phyloP scores from a whole-genome alignment of 1,140 invertebrate species.

The Belonocnema kinseyi region DNA sequence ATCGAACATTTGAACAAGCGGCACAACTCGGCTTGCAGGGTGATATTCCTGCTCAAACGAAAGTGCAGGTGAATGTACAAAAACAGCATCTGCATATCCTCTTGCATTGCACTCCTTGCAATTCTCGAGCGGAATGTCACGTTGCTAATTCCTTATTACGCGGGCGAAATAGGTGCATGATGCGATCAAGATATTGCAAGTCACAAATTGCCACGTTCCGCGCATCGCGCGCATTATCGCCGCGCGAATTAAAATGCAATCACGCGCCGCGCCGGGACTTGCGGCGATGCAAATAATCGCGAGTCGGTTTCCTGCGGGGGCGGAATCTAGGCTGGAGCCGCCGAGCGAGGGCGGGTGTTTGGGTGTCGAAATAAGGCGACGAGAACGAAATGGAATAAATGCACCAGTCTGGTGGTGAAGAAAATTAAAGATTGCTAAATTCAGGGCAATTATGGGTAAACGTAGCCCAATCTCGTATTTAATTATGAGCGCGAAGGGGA shows the following conservation, averaged over 20 bases:
- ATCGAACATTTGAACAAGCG: neutral
- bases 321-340: slow-evolving; percentile 6
- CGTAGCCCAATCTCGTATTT: slow-evolving; percentile 68
- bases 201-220: slow-evolving; percentile 56
- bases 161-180: slow-evolving; percentile 49
- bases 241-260: slow-evolving; percentile 61
- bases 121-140: slow-evolving; percentile 50
- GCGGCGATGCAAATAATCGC: slow-evolving; percentile 50
- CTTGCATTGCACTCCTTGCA: neutral
- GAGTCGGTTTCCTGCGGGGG: slow-evolving; percentile 42
- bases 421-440: slow-evolving; percentile 72
- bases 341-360: neutral
- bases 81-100: slow-evolving; percentile 20
- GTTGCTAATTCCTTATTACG: slow-evolving; percentile 57
- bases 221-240: slow-evolving; percentile 58
- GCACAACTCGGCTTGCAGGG: neutral
- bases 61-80: slow-evolving; percentile 20
- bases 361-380: slow-evolving; percentile 42
- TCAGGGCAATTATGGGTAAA: slow-evolving; percentile 61
- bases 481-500: slow-evolving; percentile 60
- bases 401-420: slow-evolving; percentile 51
- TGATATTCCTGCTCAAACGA: neutral
- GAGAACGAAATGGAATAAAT: slow-evolving; percentile 57
- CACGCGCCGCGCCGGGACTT: slow-evolving; percentile 50
- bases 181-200: slow-evolving; percentile 57